Percentiles rank a stretch among this genome's conserved stretches.
Conservation (phyloP, 2,797 vertebrate genomes). For the Sternarchorhynchus goeldii region DNA sequence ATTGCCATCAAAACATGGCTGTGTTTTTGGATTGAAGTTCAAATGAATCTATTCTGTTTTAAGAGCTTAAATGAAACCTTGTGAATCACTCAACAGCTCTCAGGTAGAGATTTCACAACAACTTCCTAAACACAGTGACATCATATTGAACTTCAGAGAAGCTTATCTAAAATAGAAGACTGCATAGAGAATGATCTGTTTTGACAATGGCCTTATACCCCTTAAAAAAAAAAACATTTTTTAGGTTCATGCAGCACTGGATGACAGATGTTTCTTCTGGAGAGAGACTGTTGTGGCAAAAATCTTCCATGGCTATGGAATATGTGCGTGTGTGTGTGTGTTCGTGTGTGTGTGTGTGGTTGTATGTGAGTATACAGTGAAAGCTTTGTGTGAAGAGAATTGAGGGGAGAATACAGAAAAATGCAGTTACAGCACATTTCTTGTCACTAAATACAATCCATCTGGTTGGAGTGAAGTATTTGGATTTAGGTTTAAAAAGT, state of each 20-base stretch:
- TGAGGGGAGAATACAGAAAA: conserved; percentile 14
- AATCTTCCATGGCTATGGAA: conserved; percentile 46
- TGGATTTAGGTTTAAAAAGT: too few species aligned
- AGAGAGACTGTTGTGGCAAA: conserved; percentile 40
- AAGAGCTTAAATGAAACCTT: conserved; percentile 8
- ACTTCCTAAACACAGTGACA: conserved; percentile 25
- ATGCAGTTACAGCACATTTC: neutral
- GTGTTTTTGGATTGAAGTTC: neutral
- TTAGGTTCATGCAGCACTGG: conserved; percentile 24
- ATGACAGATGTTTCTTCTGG: conserved; percentile 37
- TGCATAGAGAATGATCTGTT: conserved; percentile 10
- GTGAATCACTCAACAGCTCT: conserved; percentile 27
- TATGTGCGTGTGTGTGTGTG: conserved; percentile 10
- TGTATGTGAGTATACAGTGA: conserved; percentile 41
- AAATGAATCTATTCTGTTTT: neutral
- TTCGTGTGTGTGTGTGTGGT: neutral
- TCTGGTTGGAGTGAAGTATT: conserved; percentile 3
- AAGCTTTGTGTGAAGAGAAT: conserved; percentile 50
- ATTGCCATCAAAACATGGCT: too few species aligned
- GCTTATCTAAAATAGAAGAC: conserved; percentile 27
- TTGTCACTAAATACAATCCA: conserved; percentile 34
- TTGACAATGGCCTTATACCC: conserved; percentile 29
- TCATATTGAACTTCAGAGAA: conserved; percentile 20
- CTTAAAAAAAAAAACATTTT: conserved; percentile 3
- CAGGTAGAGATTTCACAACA: conserved; percentile 6